Base-by-base conservation (phyloP, 2,888 invertebrate genomes). In the Dryomyza anilis region DNA sequence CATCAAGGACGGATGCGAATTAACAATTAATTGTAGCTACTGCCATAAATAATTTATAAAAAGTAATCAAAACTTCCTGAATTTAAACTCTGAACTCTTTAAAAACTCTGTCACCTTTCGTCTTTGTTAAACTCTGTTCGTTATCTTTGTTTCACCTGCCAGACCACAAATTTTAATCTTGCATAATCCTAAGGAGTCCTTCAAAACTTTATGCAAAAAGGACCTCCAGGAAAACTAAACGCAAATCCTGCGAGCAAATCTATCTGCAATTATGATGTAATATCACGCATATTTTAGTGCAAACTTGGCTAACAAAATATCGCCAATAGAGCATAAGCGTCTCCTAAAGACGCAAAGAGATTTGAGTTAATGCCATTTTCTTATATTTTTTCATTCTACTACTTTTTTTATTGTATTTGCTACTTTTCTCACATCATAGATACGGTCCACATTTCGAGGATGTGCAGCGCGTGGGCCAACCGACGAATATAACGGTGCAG, bases 391-490 rank as follows among this genome's bases (percentile, higher is more conserved):
- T 7, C n/a, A 14, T 39, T 39, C 39, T 14, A 39, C 39, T 39
- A 14, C 2, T 7, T 3, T 39, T 39, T 39, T n/a, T 39, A 14
- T 7, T 12, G 6, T 33, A 12, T 12, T 33, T 12, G 33, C 33
- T 33, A 8, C 12, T 12, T 33, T 33, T 33, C 33, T 33, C 8
- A 39, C 39, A n/a, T 12, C 39, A 12, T 33, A 88, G 88, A 74
- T 89, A 89, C 82, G 91, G 91, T 33, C 91, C 91, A 30, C 90
- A 89, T 71, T 91, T 91, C 74, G 91, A 91, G 74, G 83, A 83
- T 72, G 74, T 79, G 67, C 79, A 78, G 58, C 77, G 78, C 30
- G 85, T 85, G 71, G 89, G 89, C 27, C 89, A 89, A 73, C 84
- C 88, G 19, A 87, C 89, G 52, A 91, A 89, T 77, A 87, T 91